A percentile compares a stretch with the other conserved stretches of the same genome.
Conservation (phyloP, 2,888 invertebrate species). For the Eupithecia abbreviata region DNA sequence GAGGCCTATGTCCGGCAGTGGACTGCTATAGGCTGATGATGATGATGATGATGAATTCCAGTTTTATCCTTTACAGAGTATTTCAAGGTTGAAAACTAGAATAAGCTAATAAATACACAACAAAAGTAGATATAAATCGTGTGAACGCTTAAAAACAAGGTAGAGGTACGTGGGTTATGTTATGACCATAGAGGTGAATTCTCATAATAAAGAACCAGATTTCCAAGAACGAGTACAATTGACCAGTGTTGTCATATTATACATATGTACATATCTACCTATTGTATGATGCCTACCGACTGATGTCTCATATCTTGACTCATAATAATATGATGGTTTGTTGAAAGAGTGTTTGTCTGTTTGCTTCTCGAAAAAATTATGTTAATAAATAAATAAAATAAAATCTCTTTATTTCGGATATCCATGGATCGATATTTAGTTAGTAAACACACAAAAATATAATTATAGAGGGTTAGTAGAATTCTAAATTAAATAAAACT, state of each 20-base stretch:
- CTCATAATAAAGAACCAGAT: not conserved
- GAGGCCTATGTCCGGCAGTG: no score
- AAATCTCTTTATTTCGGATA: no score
- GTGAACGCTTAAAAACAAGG: not conserved
- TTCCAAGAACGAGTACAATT: not conserved
- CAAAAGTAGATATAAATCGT: not conserved
- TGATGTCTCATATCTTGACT: not conserved
- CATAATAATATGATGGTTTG: not conserved
- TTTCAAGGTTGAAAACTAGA: no score
- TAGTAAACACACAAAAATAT: no score
- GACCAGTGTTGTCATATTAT: not conserved
- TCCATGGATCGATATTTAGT: no score
- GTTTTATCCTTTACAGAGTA: no score
- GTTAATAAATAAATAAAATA: no score
- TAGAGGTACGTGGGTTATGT: not conserved
- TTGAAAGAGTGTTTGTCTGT: not conserved
- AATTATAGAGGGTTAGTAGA: no score
- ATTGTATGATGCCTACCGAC: not conserved
- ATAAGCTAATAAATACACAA: not conserved
- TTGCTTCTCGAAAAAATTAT: not conserved
- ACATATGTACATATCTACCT: not conserved
- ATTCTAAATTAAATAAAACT: no score
- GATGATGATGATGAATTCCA: no score
- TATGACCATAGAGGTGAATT: not conserved
- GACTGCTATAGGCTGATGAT: no score